Evolutionary conservation across 1,140 invertebrate genomes (phyloP).

Genomic region (Drosophila novamexicana): DNA sequence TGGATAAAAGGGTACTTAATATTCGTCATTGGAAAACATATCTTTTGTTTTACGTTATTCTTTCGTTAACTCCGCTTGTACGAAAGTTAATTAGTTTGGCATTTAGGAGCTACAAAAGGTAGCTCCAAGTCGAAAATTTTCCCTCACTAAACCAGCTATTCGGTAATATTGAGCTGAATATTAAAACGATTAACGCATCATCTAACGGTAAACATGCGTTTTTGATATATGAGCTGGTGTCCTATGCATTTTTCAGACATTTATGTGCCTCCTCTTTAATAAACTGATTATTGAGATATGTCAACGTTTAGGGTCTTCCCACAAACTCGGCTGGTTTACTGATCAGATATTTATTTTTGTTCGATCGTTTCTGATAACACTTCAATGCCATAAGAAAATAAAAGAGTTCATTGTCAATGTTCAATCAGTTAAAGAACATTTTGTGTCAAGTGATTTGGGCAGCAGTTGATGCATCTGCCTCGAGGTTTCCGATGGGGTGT

Average conservation of each 20-base stretch:
- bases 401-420: conserved; percentile 76
- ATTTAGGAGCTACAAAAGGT: conserved; percentile 26
- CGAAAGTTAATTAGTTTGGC: conserved; percentile 66
- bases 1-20: neutral
- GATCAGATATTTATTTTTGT: conserved; percentile 3
- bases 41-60: conserved; percentile 26
- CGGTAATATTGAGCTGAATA: conserved; percentile 23
- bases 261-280: conserved; percentile 25
- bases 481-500: conserved; percentile 1
- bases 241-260: conserved; percentile 22
- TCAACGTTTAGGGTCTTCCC: conserved; percentile 50
- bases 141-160: conserved; percentile 2
- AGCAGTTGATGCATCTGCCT: conserved; percentile 48
- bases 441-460: conserved; percentile 51
- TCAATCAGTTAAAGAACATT: conserved; percentile 59
- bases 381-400: neutral
- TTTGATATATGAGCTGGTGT: conserved; percentile 28
- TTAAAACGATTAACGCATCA: conserved; percentile 35
- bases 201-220: conserved; percentile 48
- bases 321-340: conserved; percentile 37
- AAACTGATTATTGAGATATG: conserved; percentile 53
- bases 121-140: conserved; percentile 23
- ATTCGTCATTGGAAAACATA: neutral
- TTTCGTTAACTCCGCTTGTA: conserved; percentile 7
- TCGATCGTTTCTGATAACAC: conserved; percentile 38